Evolutionary conservation across 2,888 invertebrate species (phyloP).

Genomic region (Polyploca ridens): DNA sequence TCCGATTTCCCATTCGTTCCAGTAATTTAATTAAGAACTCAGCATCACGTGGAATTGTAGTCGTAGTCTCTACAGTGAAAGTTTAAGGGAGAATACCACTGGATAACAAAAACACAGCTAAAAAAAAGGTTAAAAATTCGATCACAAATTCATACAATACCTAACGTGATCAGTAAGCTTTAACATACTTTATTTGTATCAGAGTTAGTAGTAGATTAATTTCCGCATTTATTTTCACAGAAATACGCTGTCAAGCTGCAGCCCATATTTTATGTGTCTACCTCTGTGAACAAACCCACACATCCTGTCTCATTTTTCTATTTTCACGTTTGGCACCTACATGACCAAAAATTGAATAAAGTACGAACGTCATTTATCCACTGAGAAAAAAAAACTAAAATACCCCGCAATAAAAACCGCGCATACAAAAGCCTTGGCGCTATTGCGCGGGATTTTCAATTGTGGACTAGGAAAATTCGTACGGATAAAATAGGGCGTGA

Average conservation of each 20-base stretch:
- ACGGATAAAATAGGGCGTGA: conserved; percentile 79
- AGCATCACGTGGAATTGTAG: too few relatives aligned
- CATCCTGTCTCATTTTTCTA: conserved; percentile 29
- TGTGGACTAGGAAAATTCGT: conserved; percentile 68
- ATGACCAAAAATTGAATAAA: conserved; percentile 66
- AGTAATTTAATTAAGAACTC: too few relatives aligned
- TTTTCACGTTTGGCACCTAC: conserved; percentile 40
- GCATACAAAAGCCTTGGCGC: conserved; percentile 61
- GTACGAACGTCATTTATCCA: conserved; percentile 67
- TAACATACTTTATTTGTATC: too few relatives aligned
- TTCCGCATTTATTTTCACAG: too few relatives aligned
- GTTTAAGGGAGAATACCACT: too few relatives aligned
- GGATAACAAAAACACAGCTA: too few relatives aligned
- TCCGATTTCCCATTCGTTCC: too few relatives aligned
- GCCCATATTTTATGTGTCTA: not conserved
- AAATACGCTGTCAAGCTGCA: not conserved
- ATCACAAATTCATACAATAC: too few relatives aligned
- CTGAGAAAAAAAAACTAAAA: conserved; percentile 56
- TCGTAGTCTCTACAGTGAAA: too few relatives aligned
- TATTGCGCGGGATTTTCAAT: conserved; percentile 71
- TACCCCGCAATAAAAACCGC: conserved; percentile 68
- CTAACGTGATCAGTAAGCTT: too few relatives aligned
- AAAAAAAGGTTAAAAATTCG: too few relatives aligned
- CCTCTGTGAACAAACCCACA: not conserved
- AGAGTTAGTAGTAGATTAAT: too few relatives aligned